A percentile compares a stretch with the other conserved stretches of the same genome.
Evolutionary conservation across 1,140 invertebrate species (phyloP).

Genomic region (Macrobrachium rosenbergii): DNA sequence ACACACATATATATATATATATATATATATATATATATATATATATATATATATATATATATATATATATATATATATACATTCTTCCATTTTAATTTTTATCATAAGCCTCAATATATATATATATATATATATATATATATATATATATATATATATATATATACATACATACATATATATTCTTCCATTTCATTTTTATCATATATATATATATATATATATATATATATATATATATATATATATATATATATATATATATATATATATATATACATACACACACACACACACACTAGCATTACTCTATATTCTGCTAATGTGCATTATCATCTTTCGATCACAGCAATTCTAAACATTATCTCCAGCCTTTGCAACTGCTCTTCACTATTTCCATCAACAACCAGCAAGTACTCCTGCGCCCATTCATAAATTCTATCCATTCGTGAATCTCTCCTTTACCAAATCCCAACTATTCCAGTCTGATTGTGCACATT

Average conservation of each 20-base stretch:
- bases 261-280: too few species aligned
- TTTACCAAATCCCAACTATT: too few species aligned
- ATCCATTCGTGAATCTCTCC: too few species aligned
- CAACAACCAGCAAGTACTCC: too few species aligned
- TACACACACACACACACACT: neutral
- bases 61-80: conserved; percentile 18
- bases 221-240: neutral
- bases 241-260: too few species aligned
- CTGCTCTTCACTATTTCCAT: too few species aligned
- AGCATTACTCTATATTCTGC: too few species aligned
- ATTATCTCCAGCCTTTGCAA: too few species aligned
- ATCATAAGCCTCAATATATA: neutral
- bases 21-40: conserved; percentile 35
- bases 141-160: conserved; percentile 1
- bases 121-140: conserved; percentile 2
- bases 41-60: conserved; percentile 37
- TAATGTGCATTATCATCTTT: too few species aligned
- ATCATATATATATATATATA: neutral
- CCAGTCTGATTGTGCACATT: too few species aligned
- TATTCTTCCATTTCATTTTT: neutral
- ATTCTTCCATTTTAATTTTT: neutral
- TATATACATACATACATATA: neutral
- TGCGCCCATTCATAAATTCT: too few species aligned
- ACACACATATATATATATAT: conserved; percentile 42
- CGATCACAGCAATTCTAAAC: too few species aligned